These are phyloP conservation scores for Pipra filicauda DNA, from an alignment of 2,113 vertebrate species.

Conservation along the genomic window DNA sequence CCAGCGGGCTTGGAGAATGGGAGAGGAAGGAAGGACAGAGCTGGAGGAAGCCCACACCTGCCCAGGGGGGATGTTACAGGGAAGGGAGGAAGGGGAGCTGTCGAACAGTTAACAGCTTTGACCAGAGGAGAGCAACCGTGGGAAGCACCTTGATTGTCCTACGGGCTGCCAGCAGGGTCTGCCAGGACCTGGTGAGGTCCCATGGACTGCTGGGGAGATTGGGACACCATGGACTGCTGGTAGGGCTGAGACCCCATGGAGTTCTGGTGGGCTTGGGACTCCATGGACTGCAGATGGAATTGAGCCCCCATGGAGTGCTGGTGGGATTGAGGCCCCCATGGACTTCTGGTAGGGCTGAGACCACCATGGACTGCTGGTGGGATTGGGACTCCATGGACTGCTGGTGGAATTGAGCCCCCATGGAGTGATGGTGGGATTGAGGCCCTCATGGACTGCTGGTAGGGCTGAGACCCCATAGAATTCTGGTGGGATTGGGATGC, in stretches of 20 bases:
- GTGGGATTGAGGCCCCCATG: background rate
- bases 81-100: background rate
- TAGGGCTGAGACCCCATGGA: rapidly evolving
- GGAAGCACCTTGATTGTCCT: background rate
- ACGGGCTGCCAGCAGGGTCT: background rate
- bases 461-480: background rate
- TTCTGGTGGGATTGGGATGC: background rate
- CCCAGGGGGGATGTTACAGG: background rate
- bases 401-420: background rate
- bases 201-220: background rate
- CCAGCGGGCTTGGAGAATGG: background rate
- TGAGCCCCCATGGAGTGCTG: background rate
- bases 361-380: background rate
- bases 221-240: background rate
- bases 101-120: background rate
- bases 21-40: background rate
- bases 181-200: background rate
- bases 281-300: background rate
- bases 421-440: background rate
- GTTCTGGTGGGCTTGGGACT: rapidly evolving
- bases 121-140: background rate
- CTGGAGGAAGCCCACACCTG: background rate
- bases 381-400: rapidly evolving
- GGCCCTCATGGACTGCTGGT: background rate
- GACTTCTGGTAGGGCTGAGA: background rate